phyloP scores from a whole-genome alignment of 2,888 invertebrate genomes.

The Drosophila peninsularis region DNA sequence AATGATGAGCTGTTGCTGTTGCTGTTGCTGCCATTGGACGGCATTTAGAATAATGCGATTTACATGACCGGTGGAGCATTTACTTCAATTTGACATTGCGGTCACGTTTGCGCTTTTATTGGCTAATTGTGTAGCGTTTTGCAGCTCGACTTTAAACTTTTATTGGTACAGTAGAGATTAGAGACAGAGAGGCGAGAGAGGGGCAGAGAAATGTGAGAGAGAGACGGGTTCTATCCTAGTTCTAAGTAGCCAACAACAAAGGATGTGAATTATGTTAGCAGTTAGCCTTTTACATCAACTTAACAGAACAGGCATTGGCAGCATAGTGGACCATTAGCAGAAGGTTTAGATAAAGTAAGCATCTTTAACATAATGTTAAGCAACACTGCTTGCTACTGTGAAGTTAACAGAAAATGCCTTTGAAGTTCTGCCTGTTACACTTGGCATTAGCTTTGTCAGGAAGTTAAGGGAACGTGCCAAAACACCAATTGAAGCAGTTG shows the following conservation, averaged over 20 bases:
- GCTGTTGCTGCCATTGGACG: slow-evolving; percentile 25
- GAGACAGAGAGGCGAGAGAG: neutral
- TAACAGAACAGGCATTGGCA: no score
- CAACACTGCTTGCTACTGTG: neutral
- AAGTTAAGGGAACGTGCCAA: slow-evolving; percentile 1
- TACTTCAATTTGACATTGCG: slow-evolving; percentile 61
- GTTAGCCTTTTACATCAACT: neutral
- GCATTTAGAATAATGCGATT: slow-evolving; percentile 61
- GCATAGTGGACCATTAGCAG: no score
- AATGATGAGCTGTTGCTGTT: neutral
- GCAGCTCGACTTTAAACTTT: slow-evolving; percentile 30
- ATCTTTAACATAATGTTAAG: no score
- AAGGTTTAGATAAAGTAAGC: no score
- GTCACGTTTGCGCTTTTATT: slow-evolving; percentile 74
- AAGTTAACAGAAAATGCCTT: neutral
- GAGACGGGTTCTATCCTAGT: neutral
- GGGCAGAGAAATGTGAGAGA: neutral
- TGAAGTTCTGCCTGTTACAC: no score
- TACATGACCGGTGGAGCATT: slow-evolving; percentile 60
- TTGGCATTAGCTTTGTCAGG: neutral
- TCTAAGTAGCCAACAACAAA: neutral
- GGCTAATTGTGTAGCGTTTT: slow-evolving; percentile 59
- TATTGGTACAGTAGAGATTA: slow-evolving; percentile 20
- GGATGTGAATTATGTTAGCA: neutral
- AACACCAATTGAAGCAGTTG: neutral